phyloP scores from a whole-genome alignment of 2,888 invertebrate genomes.

The Drosophila vallismaia region DNA sequence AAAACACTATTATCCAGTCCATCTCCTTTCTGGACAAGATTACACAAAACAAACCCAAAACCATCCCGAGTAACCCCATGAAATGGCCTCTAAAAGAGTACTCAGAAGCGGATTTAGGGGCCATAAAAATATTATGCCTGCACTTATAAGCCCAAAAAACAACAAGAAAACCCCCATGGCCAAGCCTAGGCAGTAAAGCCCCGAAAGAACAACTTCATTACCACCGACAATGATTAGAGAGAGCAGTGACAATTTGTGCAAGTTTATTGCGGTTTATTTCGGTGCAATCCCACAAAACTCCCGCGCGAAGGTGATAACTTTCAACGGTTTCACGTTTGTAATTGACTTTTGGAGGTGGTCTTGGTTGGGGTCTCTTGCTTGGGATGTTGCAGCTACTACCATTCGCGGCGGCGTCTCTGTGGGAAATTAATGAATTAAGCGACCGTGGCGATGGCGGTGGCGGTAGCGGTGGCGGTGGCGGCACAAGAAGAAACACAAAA shows the following conservation, averaged over 20 bases:
- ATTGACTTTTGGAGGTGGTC: conserved; percentile 58
- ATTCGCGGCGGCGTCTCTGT: conserved; percentile 47
- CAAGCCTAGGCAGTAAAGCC: conserved; percentile 6
- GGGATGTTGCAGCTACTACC: conserved; percentile 6
- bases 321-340: conserved; percentile 77
- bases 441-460: conserved; percentile 20
- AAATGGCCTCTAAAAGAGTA: conserved; percentile 21
- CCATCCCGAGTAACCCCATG: conserved; percentile 3
- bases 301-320: conserved; percentile 72
- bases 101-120: conserved; percentile 32
- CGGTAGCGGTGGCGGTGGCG: conserved; percentile 29
- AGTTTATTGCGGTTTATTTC: conserved; percentile 42
- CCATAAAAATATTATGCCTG: conserved; percentile 44
- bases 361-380: not conserved
- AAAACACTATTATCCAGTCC: no score
- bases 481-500: conserved; percentile 50
- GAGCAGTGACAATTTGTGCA: conserved; percentile 50
- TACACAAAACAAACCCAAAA: not conserved
- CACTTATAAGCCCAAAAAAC: conserved; percentile 10
- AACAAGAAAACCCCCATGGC: conserved; percentile 10
- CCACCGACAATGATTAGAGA: conserved; percentile 45
- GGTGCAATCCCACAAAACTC: conserved; percentile 25
- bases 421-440: conserved; percentile 78
- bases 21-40: not conserved
- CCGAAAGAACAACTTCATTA: conserved; percentile 38